Evolutionary conservation across 2,797 vertebrate genomes (phyloP).

Genomic region (Sebastes taczanowskii): DNA sequence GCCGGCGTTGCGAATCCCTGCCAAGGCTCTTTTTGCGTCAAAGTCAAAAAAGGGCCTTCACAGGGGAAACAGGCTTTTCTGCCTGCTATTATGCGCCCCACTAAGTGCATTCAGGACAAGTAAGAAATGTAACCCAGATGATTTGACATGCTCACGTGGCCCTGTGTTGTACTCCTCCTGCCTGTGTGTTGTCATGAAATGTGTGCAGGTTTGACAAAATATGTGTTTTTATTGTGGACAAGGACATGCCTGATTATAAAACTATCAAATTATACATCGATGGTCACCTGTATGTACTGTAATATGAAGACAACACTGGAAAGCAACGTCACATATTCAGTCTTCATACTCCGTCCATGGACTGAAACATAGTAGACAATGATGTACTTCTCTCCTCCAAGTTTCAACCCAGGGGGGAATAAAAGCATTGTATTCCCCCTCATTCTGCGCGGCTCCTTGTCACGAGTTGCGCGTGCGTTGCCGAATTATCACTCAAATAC

Average conservation of each 20-base stretch:
- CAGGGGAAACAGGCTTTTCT: slow-evolving; percentile 75
- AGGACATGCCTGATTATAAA: background rate
- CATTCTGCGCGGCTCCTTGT: slow-evolving; percentile 70
- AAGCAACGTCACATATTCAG: background rate
- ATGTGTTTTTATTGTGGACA: background rate
- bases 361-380: slow-evolving; percentile 10
- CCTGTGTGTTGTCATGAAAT: slow-evolving; percentile 6
- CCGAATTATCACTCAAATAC: slow-evolving; percentile 86
- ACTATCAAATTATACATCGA: background rate
- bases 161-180: slow-evolving; percentile 19
- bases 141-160: slow-evolving; percentile 58
- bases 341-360: slow-evolving; percentile 11
- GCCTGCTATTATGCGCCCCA: slow-evolving; percentile 65
- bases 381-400: slow-evolving; percentile 61
- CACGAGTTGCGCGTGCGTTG: slow-evolving; percentile 72
- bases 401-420: slow-evolving; percentile 54
- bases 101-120: slow-evolving; percentile 70
- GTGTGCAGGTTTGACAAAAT: slow-evolving; percentile 4
- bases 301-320: background rate
- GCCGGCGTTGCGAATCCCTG: slow-evolving; percentile 52
- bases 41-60: slow-evolving; percentile 69
- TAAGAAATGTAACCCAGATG: slow-evolving; percentile 58
- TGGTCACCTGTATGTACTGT: slow-evolving; percentile 2
- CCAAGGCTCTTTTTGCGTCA: slow-evolving; percentile 69
- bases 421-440: slow-evolving; percentile 59